Evolutionary conservation across 2,888 invertebrate species (phyloP), one percentile per base, ranked within the genome.

Genomic region (Laspeyria flexula): DNA sequence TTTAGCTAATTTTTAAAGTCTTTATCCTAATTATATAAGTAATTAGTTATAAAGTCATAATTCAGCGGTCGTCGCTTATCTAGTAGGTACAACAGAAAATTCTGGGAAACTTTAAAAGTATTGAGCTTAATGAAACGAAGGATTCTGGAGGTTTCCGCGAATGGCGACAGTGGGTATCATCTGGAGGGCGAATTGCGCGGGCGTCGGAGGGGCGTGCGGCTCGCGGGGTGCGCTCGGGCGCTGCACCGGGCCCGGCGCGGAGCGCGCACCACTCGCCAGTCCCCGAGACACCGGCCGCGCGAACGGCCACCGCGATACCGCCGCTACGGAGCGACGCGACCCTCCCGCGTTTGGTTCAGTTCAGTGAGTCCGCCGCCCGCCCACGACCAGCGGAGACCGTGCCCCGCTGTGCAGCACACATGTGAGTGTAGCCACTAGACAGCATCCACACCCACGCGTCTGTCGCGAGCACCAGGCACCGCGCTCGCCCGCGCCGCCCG

Each of bases 211-310:
- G 80, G 77, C 69, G 60, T 65, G 75, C 67, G 72, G 77, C 66
- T 73, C 71, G 82, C 85, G 86, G 86, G 85, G 87, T 81, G 84
- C 78, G 77, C 78, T 77, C 83, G 84, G 85, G 86, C 82, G 81
- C 81, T 81, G 83, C 83, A 80, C 76, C 79, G 81, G 80, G 79
- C 80, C 65, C 68, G 73, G 74, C 76, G 72, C 61, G 60, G 11
- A 16, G 45, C 51, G 65, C 65, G 75, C 69, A 61, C 75, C 79
- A 81, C 81, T 83, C 87, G 89, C 85, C 90, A 92, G 92, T 92
- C 89, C 90, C 85, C 88, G 86, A 90, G 88, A 89, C 90, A 88
- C 87, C 90, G 91, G 90, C 91, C 90, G 86, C 78, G 89, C 79
- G 91, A 88, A 85, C 91, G 90, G 90, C 90, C 90, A 88, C 77